A percentile compares a stretch with the other conserved stretches of the same genome.
Evolutionary conservation across 2,113 vertebrate species (phyloP).

Genomic region (Sylvietta virens): DNA sequence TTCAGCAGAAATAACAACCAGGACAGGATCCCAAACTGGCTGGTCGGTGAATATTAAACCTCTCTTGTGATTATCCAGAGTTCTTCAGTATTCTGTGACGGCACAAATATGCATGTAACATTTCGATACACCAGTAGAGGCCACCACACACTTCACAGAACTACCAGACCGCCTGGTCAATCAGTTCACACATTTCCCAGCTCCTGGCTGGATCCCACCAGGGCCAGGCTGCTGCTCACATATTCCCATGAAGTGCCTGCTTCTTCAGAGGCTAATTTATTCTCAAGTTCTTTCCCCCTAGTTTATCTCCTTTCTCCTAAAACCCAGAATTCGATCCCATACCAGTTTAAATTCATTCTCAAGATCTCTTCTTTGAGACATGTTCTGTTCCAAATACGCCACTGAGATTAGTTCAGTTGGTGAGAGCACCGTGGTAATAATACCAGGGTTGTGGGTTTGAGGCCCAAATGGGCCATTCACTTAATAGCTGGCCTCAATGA

Average conservation of each 20-base stretch:
- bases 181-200: background rate
- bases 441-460: background rate
- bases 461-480: background rate
- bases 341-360: background rate
- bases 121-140: conserved; percentile 64
- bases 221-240: background rate
- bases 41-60: background rate
- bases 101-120: background rate
- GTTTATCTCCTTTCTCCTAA: background rate
- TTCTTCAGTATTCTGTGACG: background rate
- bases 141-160: conserved; percentile 67
- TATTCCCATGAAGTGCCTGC: background rate
- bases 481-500: background rate
- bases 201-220: accelerated
- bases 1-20: background rate
- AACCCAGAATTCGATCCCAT: background rate
- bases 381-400: background rate
- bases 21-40: background rate
- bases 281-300: background rate
- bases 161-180: background rate
- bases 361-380: background rate
- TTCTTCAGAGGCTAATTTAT: background rate
- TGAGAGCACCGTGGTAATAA: background rate
- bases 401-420: background rate
- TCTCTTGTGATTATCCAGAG: background rate